Base-by-base conservation (phyloP, 2,797 vertebrate genomes). In the Dermochelys coriacea region DNA sequence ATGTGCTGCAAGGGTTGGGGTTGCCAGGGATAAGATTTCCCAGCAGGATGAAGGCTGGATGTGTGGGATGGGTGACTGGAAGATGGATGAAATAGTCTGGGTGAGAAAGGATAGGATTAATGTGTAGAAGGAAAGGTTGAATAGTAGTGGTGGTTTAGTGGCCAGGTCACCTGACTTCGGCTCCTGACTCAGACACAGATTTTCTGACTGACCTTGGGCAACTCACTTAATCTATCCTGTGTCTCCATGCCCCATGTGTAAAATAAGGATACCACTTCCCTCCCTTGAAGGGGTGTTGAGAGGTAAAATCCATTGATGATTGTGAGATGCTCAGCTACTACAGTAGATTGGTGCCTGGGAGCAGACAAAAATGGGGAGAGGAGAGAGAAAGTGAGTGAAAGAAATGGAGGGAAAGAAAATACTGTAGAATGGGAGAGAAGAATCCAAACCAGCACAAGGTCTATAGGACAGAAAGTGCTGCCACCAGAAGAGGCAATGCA, bases 21-120 rank as follows among this genome's bases (percentile, higher is more conserved):
- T 68, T 18, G 9, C 81, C 12, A 68, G 14, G 27, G 21, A 29
- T 5, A 47, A 21, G 1, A 29, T 54, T 52, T 93, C 37, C 81
- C 91, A 50, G 85, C 82, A 77, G 50, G 79, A 79, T 88, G 75
- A 78, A 18, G 77, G 34, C 82, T 91, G 54, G 64, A 27, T 88
- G 80, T 85, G 86, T 85, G 78, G 78, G 86, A 45, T 75, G 57
- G n/a, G 37, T 25, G 18, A 75, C n/a, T 41, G 71, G 47, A 87
- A 77, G 75, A 47, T 59, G 51, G 90, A 88, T 34, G 9, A 83
- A 90, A 88, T 57, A 81, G 4, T 31, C n/a, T 49, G 47, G 14
- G 37, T 52, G 49, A 49, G 74, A 82, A 90, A 19, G 74, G 89
- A 41, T 59, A 91, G 61, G 29, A 0, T 91, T 47, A 75, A 5